Evolutionary conservation across 2,888 invertebrate species (phyloP), one percentile per base, ranked within the genome.

Genomic region (Adelognathus sp.): DNA sequence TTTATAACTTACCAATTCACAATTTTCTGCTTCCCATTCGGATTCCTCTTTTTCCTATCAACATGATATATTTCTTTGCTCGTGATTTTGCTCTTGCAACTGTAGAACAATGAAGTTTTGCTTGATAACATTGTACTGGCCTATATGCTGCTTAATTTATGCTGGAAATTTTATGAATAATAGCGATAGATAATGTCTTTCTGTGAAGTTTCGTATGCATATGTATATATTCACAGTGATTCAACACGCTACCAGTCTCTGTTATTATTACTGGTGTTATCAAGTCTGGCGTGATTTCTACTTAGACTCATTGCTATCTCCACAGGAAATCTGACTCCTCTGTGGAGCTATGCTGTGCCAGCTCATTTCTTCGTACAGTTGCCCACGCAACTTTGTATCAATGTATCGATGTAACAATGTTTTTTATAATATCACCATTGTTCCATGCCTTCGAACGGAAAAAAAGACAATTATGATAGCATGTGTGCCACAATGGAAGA

Each of bases 251-350:
- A n/a, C 21, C 50, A 14, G 0, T n/a, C 50, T 16, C 24, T 31
- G 56, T 16, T 41, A 18, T 41, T 41, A 7, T 11, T 54, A 33
- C n/a, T n/a, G n/a, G n/a, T 61, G 67, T 16, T 67, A 61, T 66
- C 52, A 33, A 52, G 66, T 27, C 58, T 14, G n/a, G 16, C 14
- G 21, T 27, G 36, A 58, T 56, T 69, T 63, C 60, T 67, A 44
- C 21, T 66, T 54, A 44, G 36, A 21, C 41, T 72, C 46, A 29
- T 16, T 33, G 7, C 7, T 54, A 72, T 61, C 67, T 29, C 18
- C n/a, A 33, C 16, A 63, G 44, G 21, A 67, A 67, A 72, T 67
- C 50, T 9, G 46, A 41, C 50, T 29, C 36, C 24, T 24, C 27
- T 33, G 5, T 3, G 2, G n/a, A n/a, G 14, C 11, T 46, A 1